Percentiles rank a stretch among this genome's conserved stretches.
phyloP scores from a whole-genome alignment of 2,797 vertebrate genomes.

The Hoplostethus atlanticus region DNA sequence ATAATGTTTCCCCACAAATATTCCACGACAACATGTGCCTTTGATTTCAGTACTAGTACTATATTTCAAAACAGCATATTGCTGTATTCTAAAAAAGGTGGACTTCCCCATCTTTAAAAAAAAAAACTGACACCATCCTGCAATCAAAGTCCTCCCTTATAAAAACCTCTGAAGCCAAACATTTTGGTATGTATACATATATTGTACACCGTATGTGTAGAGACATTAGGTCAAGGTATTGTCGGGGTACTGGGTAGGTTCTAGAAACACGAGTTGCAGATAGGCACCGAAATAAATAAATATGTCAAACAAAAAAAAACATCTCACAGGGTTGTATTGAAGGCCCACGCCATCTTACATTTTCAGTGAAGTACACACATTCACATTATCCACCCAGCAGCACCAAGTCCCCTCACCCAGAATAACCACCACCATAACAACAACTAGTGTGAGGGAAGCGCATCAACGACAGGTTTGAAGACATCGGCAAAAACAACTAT shows the following conservation, averaged over 20 bases:
- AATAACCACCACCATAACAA: conserved; percentile 72
- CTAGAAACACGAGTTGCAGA: conserved; percentile 51
- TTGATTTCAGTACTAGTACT: conserved; percentile 48
- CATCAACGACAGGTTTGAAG: conserved; percentile 61
- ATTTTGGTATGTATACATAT: conserved; percentile 60
- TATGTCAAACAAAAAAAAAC: conserved; percentile 54
- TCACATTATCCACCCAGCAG: conserved; percentile 72
- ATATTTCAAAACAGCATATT: conserved; percentile 22
- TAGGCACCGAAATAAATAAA: conserved; percentile 80
- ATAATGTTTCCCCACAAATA: conserved; percentile 70
- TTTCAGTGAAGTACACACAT: conserved; percentile 59
- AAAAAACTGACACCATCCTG: conserved; percentile 20
- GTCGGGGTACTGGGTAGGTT: conserved; percentile 46
- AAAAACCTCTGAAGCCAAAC: conserved; percentile 49
- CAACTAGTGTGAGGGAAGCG: conserved; percentile 71
- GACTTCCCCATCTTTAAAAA: conserved; percentile 22
- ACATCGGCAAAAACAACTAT: conserved; percentile 56
- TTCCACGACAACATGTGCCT: conserved; percentile 55
- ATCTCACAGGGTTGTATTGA: conserved; percentile 52
- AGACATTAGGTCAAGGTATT: conserved; percentile 30
- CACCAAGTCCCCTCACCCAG: conserved; percentile 64
- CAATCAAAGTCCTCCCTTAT: conserved; percentile 37
- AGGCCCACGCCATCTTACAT: conserved; percentile 51
- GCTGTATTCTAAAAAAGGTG: conserved; percentile 25
- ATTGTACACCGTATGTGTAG: conserved; percentile 53